These are phyloP conservation scores for Illadopsis cleaveri DNA, from an alignment of 2,113 vertebrate species.

Conservation along the genomic window DNA sequence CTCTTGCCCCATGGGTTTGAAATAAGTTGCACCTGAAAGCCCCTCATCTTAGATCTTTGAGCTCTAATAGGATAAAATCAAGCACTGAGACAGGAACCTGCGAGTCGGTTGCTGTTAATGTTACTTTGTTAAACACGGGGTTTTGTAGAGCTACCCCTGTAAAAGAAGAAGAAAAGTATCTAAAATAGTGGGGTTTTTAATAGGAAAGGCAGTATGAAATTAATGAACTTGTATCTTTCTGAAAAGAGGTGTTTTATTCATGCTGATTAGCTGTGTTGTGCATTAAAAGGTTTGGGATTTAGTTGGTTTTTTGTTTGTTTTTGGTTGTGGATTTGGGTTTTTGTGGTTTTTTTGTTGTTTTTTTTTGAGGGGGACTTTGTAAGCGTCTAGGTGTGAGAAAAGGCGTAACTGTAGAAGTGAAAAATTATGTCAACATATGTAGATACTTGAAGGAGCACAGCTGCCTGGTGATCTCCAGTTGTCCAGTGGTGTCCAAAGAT, in stretches of 20 bases:
- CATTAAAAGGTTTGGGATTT: background rate
- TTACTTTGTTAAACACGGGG: background rate
- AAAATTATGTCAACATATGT: background rate
- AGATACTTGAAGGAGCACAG: background rate
- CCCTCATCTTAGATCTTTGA: background rate
- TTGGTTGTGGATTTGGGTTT: too few species aligned
- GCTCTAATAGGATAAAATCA: background rate
- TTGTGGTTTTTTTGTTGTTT: too few species aligned
- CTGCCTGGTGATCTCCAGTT: background rate
- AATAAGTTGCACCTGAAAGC: background rate
- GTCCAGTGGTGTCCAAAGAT: background rate
- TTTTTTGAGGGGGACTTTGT: background rate
- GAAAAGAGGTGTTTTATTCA: background rate
- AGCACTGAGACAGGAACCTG: background rate
- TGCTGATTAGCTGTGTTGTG: background rate
- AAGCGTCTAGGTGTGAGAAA: background rate
- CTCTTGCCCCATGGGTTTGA: background rate
- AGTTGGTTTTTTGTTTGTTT: background rate
- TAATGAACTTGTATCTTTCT: fast-evolving
- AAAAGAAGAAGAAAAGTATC: background rate
- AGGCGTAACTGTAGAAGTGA: background rate
- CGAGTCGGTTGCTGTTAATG: background rate
- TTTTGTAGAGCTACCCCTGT: background rate
- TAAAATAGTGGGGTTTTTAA: background rate
- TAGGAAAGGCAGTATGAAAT: background rate